Conservation (phyloP, 2,888 invertebrate genomes). For the Andrena dorsata region DNA sequence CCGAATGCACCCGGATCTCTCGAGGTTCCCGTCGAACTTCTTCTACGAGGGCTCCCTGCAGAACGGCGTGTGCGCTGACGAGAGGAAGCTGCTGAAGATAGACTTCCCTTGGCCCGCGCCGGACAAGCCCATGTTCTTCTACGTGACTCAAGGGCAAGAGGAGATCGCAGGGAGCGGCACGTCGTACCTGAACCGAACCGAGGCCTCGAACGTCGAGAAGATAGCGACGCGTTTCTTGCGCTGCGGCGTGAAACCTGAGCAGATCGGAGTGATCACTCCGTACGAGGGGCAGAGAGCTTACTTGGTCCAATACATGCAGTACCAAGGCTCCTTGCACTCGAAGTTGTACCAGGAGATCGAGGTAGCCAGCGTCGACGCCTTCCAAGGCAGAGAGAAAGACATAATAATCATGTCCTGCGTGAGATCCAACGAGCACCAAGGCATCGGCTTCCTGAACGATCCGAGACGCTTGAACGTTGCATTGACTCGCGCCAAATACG, state of each 20-base stretch:
- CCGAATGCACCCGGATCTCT: constrained; percentile 99
- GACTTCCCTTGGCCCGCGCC: constrained; percentile 99
- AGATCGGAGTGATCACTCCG: constrained; percentile 99
- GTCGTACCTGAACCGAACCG: constrained; percentile 98
- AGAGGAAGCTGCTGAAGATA: constrained; percentile 94
- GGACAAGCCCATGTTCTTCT: constrained; percentile 99
- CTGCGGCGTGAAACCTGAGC: constrained; percentile 98
- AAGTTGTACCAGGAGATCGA: constrained; percentile 99
- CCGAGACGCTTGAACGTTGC: constrained; percentile 99
- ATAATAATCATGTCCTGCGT: constrained; percentile 99
- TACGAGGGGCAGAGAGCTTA: constrained; percentile 99
- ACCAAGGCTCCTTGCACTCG: constrained; percentile 98
- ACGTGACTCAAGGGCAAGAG: constrained; percentile 98
- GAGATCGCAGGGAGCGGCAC: constrained; percentile 99
- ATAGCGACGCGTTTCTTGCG: constrained; percentile 97
- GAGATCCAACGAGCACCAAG: constrained; percentile 98
- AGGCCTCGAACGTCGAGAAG: constrained; percentile 99
- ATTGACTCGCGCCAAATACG: constrained; percentile 98
- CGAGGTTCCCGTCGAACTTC: constrained; percentile 99
- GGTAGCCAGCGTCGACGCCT: constrained; percentile 99
- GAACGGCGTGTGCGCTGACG: constrained; percentile 99
- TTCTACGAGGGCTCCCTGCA: constrained; percentile 99
- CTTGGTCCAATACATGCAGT: constrained; percentile 99
- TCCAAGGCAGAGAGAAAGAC: constrained; percentile 99
- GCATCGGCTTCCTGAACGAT: constrained; percentile 99